Percentiles rank a stretch among this genome's conserved stretches.
Conservation (phyloP, 2,797 vertebrate genomes). For the Clarias platycephalus region DNA sequence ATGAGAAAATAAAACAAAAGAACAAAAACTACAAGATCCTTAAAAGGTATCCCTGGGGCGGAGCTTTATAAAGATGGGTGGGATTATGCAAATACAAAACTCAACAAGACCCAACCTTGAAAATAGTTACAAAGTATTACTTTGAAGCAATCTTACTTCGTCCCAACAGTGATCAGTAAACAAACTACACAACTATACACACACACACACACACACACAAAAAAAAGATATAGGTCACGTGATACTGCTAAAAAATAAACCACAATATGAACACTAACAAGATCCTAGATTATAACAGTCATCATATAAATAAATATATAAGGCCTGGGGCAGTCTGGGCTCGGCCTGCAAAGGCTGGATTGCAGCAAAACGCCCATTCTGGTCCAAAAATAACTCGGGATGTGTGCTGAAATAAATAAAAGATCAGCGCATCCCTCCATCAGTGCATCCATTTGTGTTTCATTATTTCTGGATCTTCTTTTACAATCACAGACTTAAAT, state of each 20-base stretch:
- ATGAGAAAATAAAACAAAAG: no score
- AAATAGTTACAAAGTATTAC: background rate
- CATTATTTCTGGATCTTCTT: background rate
- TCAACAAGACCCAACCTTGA: background rate
- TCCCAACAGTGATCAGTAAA: background rate
- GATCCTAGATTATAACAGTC: slow-evolving; percentile 50
- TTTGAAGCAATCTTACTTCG: background rate
- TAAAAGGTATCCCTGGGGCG: no score
- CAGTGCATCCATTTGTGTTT: background rate
- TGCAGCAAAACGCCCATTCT: slow-evolving; percentile 38
- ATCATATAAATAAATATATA: slow-evolving; percentile 37
- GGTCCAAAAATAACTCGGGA: slow-evolving; percentile 43
- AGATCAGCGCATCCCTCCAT: slow-evolving; percentile 8
- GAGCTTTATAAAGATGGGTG: background rate
- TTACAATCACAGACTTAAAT: background rate
- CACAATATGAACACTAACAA: background rate
- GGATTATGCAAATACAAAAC: background rate
- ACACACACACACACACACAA: no score
- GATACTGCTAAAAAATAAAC: background rate
- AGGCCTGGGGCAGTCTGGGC: slow-evolving; percentile 24
- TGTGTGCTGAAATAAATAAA: slow-evolving; percentile 16
- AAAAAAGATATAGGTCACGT: background rate
- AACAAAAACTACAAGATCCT: no score
- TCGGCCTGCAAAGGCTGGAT: slow-evolving; percentile 15
- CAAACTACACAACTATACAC: background rate